Percentiles rank a stretch among this genome's conserved stretches.
Conservation (phyloP, 2,888 invertebrate genomes). For the Drosophila melanosoma region DNA sequence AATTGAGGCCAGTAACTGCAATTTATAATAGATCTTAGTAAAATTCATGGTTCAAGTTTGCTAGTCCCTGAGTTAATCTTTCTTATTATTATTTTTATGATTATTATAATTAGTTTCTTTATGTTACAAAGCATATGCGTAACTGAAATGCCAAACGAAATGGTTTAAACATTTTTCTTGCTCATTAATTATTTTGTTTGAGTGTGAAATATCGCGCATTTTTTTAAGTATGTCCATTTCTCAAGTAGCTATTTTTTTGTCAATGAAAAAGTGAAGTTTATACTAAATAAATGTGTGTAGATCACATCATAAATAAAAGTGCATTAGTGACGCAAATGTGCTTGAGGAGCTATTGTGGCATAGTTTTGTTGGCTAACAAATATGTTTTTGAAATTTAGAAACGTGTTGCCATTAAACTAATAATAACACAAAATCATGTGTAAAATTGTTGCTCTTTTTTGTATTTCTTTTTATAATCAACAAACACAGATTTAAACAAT, state of each 20-base stretch:
- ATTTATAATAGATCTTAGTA: too few species aligned
- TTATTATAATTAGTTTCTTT: background rate
- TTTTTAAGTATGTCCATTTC: background rate
- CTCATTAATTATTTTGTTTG: conserved; percentile 13
- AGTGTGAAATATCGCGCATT: background rate
- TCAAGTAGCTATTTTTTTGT: conserved; percentile 30
- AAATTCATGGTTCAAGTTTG: background rate
- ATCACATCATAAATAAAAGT: conserved; percentile 28
- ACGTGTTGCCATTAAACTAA: conserved; percentile 8
- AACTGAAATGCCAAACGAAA: background rate
- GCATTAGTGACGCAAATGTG: conserved; percentile 41
- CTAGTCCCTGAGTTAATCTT: background rate
- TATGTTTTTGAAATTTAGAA: conserved; percentile 8
- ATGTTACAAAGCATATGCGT: background rate
- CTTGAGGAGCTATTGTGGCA: conserved; percentile 1
- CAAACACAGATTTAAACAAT: conserved; percentile 27
- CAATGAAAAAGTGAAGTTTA: conserved; percentile 23
- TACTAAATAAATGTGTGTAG: background rate
- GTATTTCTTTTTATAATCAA: conserved; percentile 10
- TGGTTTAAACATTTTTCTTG: background rate
- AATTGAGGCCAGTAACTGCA: background rate
- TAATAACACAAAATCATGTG: conserved; percentile 44
- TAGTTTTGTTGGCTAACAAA: background rate
- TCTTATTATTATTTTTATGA: background rate
- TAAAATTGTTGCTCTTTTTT: conserved; percentile 13